Evolutionary conservation across 2,113 vertebrate species (phyloP).

Genomic region (Empidonax alnorum): DNA sequence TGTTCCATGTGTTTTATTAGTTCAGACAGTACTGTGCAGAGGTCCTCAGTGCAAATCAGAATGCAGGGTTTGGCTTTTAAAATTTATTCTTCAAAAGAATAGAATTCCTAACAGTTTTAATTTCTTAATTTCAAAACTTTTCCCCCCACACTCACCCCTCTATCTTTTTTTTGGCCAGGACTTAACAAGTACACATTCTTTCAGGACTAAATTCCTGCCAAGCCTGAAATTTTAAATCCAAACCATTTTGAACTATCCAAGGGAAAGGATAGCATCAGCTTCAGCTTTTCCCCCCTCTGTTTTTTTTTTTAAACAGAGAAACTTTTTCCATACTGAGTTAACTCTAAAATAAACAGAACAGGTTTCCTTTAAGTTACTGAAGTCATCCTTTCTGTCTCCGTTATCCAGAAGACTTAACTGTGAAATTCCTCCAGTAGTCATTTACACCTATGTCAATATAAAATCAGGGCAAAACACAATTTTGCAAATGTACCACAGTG

Average conservation of each 20-base stretch:
- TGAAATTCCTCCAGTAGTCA: not conserved
- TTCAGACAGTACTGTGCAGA: not conserved
- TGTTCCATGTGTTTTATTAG: not conserved
- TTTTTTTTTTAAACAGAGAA: not conserved
- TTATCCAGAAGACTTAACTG: not conserved
- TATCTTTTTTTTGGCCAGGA: not conserved
- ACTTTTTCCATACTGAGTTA: not conserved
- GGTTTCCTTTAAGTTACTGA: not conserved
- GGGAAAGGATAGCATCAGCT: constrained; percentile 11
- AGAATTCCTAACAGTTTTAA: constrained; percentile 7
- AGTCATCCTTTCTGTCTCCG: not conserved
- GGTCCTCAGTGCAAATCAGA: not conserved
- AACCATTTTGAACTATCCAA: constrained; percentile 33
- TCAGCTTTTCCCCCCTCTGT: not conserved
- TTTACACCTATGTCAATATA: not conserved
- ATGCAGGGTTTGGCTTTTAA: not conserved
- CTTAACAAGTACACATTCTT: not conserved
- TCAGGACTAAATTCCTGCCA: constrained; percentile 28
- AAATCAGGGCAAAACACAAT: not conserved
- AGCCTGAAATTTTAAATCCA: constrained; percentile 30
- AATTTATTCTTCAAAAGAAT: not conserved
- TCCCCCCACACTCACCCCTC: rapidly evolving
- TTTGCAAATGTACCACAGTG: not conserved
- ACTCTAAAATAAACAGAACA: constrained; percentile 25
- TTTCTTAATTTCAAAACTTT: not conserved